Conservation (phyloP, 2,888 invertebrate genomes). For the Thera britannica region DNA sequence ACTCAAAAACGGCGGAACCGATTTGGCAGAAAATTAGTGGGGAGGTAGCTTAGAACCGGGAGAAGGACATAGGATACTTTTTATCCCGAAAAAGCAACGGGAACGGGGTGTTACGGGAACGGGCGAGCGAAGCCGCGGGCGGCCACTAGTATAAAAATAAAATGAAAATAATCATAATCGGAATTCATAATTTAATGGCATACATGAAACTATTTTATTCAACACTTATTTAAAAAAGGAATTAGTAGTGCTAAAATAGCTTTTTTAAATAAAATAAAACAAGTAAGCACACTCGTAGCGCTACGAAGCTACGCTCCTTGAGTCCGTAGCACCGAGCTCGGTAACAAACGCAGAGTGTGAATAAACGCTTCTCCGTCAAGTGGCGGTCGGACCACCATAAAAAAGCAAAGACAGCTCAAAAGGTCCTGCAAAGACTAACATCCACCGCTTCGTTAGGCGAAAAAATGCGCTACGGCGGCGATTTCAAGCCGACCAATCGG, state of each 20-base stretch:
- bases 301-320: constrained; percentile 37
- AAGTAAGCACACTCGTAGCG: constrained; percentile 27
- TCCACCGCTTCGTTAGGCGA: constrained; percentile 76
- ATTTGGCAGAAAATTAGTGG: no score
- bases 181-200: no score
- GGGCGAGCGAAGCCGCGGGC: no score
- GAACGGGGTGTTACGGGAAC: no score
- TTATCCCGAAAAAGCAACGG: no score
- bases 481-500: constrained; percentile 69
- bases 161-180: no score
- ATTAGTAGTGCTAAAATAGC: not conserved
- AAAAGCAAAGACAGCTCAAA: constrained; percentile 72
- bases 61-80: no score
- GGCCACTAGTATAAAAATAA: no score
- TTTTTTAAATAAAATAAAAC: not conserved
- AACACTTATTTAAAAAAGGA: not conserved
- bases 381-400: constrained; percentile 64
- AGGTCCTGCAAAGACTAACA: constrained; percentile 74
- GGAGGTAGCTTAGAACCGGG: no score
- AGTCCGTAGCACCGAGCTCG: constrained; percentile 24
- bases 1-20: no score
- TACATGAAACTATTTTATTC: no score
- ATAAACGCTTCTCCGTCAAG: constrained; percentile 66
- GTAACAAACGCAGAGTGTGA: constrained; percentile 72
- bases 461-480: constrained; percentile 53